These are phyloP conservation scores for Pelusios castaneus DNA, from an alignment of 2,113 vertebrate genomes.

Conservation along the genomic window DNA sequence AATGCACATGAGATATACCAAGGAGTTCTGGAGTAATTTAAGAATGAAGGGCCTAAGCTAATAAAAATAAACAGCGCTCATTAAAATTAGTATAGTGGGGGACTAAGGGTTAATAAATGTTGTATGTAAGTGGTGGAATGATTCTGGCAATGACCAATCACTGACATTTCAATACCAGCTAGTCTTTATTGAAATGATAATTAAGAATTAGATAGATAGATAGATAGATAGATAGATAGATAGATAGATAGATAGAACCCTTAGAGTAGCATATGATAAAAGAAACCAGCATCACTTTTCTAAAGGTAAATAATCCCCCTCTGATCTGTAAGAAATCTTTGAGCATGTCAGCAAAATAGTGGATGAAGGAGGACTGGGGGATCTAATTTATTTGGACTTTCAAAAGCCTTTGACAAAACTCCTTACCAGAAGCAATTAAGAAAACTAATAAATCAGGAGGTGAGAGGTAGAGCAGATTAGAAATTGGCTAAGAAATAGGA, in stretches of 20 bases:
- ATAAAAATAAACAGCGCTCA: neutral
- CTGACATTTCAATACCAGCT: neutral
- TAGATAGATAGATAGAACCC: too few relatives aligned
- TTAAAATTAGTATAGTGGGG: neutral
- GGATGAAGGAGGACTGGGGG: slow-evolving; percentile 1
- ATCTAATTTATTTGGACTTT: slow-evolving; percentile 44
- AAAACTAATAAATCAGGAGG: neutral
- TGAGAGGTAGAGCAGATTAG: neutral
- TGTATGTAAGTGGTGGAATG: neutral
- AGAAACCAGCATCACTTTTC: neutral
- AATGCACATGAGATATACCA: neutral
- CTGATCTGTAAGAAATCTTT: slow-evolving; percentile 13
- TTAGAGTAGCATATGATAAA: slow-evolving; percentile 3
- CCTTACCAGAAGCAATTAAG: slow-evolving; percentile 17
- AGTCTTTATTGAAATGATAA: neutral
- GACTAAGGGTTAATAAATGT: neutral
- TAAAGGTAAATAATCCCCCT: slow-evolving; percentile 11
- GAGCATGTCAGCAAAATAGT: slow-evolving; percentile 30
- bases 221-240: too few relatives aligned
- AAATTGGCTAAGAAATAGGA: neutral
- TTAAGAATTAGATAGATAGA: slow-evolving; percentile 28
- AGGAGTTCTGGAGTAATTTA: neutral
- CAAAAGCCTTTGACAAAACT: slow-evolving; percentile 34
- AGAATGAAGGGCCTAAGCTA: neutral
- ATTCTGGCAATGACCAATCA: neutral